Conservation (phyloP, 2,113 vertebrate species). For the Halichoeres trimaculatus region DNA sequence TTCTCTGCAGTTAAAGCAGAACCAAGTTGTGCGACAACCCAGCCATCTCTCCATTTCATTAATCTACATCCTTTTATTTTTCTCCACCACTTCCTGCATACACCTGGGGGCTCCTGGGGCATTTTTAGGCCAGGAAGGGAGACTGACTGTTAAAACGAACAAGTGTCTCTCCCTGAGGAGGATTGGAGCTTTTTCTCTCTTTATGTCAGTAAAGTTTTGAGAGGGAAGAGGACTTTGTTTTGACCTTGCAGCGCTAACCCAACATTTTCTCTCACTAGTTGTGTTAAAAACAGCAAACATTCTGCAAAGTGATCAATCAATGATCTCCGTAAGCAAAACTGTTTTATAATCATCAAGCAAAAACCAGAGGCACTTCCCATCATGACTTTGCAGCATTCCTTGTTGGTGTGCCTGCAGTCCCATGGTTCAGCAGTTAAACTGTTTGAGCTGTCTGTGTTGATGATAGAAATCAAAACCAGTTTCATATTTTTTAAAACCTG, state of each 20-base stretch:
- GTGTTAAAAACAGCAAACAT: no score
- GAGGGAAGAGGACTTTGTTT: not conserved
- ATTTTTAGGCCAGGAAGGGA: conserved; percentile 17
- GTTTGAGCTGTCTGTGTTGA: no score
- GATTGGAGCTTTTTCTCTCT: conserved; percentile 8
- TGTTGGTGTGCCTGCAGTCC: no score
- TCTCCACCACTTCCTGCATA: conserved; percentile 25
- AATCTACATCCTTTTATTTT: conserved; percentile 45
- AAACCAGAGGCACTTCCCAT: no score
- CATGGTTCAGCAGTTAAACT: no score
- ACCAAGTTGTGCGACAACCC: conserved; percentile 33
- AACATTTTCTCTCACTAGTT: not conserved
- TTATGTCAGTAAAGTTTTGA: not conserved
- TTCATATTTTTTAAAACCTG: no score
- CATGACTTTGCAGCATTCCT: no score
- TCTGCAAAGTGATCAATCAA: no score
- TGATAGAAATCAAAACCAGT: no score
- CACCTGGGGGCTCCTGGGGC: conserved; percentile 43
- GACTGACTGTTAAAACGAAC: conserved; percentile 24
- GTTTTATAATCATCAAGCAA: no score
- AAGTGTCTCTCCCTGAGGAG: not conserved
- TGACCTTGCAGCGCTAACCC: not conserved
- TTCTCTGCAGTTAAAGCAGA: conserved; percentile 25
- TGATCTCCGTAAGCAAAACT: no score
- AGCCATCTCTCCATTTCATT: conserved; percentile 36